Base-by-base conservation (phyloP, 2,113 vertebrate genomes). In the Equus przewalskii region DNA sequence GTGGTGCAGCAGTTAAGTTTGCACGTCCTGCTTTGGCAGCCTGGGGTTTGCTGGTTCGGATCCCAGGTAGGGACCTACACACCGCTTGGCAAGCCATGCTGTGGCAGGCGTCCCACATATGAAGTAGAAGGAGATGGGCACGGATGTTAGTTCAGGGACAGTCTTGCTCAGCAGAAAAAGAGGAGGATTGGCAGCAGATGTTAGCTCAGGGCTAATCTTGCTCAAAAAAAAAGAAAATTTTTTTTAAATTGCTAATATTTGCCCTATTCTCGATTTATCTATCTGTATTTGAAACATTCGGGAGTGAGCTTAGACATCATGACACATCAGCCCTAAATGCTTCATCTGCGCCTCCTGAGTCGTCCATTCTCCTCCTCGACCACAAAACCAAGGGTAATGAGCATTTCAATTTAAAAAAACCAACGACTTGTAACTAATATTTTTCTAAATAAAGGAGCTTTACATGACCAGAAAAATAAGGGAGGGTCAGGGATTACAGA, bases 391-490 rank as follows among this genome's bases (percentile, higher is more conserved):
- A 73, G 10, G 10, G 67, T 19, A 82, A 44, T 79, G 93, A 58
- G 62, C 67, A 88, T 73, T 87, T 90, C 51, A 83, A 70, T 94
- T 10, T 11, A 84, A 82, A 73, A 67, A 64, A 21, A 60, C 41
- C 11, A 56, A 18, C 49, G 65, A 33, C 36, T 54, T 83, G 28
- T 78, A 89, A 91, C 58, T 46, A 84, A n/a, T 72, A 46, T 81
- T 95, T 95, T 92, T 89, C 96, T 96, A 90, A 98, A 95, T 98
- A 96, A 97, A 89, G 89, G 94, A 75, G 64, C 1, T 96, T 92
- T 76, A 69, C 85, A 22, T 93, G n/a, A 65, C 92, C 90, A 78
- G 60, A 92, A 97, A 98, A 98, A 94, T 87, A 97, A 93, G 83
- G 92, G 81, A 89, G 83, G 49, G 49, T 46, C 46, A 67, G 85